Conservation (phyloP, 1,140 invertebrate species). For the Potamilus streckersoni region DNA sequence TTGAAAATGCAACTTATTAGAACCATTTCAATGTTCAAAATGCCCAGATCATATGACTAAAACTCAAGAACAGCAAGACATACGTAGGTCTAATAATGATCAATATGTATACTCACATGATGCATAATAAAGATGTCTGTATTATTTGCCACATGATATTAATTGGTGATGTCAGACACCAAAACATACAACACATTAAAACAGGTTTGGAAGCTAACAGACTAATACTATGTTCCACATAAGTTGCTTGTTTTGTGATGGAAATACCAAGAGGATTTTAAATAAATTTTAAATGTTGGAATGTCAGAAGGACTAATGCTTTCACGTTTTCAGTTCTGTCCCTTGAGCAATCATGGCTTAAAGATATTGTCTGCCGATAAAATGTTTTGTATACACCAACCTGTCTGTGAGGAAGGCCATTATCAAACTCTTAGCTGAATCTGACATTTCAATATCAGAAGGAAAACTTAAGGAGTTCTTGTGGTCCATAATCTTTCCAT, state of each 20-base stretch:
- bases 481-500: slow-evolving; percentile 99
- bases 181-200: no score
- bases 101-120: no score
- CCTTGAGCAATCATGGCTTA: not conserved
- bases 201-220: no score
- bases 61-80: no score
- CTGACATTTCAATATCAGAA: slow-evolving; percentile 91
- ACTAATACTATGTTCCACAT: not conserved
- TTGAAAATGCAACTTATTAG: no score
- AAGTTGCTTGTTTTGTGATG: not conserved
- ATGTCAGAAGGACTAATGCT: not conserved
- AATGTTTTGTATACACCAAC: slow-evolving; percentile 52
- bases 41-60: no score
- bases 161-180: no score
- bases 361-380: not conserved
- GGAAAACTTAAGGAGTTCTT: slow-evolving; percentile 96
- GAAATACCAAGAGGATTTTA: not conserved
- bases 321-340: not conserved
- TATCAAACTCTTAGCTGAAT: slow-evolving; percentile 92
- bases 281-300: not conserved
- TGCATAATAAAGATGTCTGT: no score
- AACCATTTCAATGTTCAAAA: no score
- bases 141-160: no score
- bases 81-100: no score
- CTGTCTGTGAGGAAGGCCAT: slow-evolving; percentile 93